Conservation (phyloP, 1,140 invertebrate genomes). For the Leptinotarsa undecemlineata region DNA sequence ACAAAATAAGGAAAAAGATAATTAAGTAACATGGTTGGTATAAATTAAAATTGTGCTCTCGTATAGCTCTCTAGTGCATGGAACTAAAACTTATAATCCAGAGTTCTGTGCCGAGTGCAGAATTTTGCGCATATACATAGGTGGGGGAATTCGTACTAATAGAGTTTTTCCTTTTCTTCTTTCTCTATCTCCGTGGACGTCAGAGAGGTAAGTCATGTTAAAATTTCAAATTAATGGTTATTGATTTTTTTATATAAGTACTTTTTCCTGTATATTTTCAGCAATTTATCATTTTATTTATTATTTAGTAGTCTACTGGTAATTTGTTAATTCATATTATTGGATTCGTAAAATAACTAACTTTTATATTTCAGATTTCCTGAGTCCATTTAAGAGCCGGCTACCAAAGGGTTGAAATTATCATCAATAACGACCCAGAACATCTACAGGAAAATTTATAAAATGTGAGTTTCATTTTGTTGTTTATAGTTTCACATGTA, state of each 20-base stretch:
- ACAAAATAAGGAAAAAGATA: too few species aligned
- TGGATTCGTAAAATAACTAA: not conserved
- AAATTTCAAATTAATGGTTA: not conserved
- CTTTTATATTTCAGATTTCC: conserved; percentile 2
- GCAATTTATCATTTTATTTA: too few species aligned
- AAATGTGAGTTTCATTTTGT: not conserved
- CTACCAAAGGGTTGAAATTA: not conserved
- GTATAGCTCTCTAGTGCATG: too few species aligned
- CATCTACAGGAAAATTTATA: not conserved
- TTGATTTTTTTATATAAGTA: too few species aligned
- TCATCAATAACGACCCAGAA: not conserved
- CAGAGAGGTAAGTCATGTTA: conserved; percentile 14
- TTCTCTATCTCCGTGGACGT: conserved; percentile 14
- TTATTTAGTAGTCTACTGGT: not conserved
- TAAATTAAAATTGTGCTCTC: too few species aligned
- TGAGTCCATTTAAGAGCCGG: not conserved
- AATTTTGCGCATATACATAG: too few species aligned
- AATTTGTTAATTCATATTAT: not conserved
- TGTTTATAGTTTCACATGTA: too few species aligned
- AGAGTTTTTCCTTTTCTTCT: not conserved
- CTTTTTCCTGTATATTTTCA: too few species aligned
- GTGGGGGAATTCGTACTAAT: not conserved
- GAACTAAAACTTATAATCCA: too few species aligned
- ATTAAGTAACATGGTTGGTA: too few species aligned
- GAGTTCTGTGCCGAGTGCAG: too few species aligned